These are phyloP conservation scores for Chloropsis cyanopogon DNA, from an alignment of 2,113 vertebrate genomes.

Conservation along the genomic window DNA sequence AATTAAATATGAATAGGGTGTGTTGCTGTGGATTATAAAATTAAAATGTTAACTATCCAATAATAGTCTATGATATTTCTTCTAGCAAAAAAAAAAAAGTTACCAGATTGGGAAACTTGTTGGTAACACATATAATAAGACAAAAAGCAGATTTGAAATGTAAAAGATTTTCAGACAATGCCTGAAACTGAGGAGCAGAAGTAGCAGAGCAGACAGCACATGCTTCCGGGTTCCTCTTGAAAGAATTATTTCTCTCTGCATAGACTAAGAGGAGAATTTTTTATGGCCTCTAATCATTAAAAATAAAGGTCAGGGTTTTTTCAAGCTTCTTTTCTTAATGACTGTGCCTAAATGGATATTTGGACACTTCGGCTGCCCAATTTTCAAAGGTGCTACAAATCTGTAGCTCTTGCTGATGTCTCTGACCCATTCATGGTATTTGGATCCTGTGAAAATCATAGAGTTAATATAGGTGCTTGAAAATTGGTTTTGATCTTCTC, in stretches of 20 bases:
- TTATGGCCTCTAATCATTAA: background rate
- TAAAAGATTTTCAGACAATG: background rate
- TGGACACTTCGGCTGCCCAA: background rate
- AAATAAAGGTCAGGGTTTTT: background rate
- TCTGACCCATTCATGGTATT: background rate
- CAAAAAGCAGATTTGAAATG: background rate
- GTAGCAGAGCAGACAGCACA: background rate
- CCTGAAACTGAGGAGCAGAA: background rate
- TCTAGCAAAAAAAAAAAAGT: background rate
- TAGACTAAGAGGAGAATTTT: background rate
- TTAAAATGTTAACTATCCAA: conserved; percentile 6
- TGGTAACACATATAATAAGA: background rate
- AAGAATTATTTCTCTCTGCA: background rate
- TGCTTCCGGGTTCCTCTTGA: background rate
- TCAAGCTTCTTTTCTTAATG: background rate
- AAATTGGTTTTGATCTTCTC: background rate
- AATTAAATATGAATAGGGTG: conserved; percentile 3
- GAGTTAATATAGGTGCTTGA: background rate
- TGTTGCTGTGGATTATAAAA: background rate
- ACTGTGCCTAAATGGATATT: background rate
- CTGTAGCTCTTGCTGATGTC: background rate
- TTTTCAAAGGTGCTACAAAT: background rate
- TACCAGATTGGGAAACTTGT: background rate
- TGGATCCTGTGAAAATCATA: background rate
- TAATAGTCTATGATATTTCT: background rate